Evolutionary conservation across 37 sponge, comb jelly and placozoan genomes (phyloP).

Genomic region (Halichondria panicea): DNA sequence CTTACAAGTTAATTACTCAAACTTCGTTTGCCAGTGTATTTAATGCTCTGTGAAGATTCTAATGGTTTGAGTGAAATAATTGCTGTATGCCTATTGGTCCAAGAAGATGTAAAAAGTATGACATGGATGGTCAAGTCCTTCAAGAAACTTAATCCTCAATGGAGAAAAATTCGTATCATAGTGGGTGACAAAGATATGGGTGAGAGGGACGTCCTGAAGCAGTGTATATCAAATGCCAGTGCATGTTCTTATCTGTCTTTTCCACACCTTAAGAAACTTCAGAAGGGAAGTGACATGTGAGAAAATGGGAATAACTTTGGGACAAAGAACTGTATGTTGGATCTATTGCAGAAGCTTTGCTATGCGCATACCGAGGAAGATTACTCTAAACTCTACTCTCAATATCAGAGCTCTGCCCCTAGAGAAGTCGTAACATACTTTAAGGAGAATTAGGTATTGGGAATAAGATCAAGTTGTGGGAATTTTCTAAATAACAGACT

Average conservation of each 20-base stretch:
- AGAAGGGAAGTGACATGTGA: slow-evolving; percentile 58
- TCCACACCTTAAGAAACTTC: slow-evolving; percentile 45
- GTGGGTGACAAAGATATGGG: slow-evolving; percentile 72
- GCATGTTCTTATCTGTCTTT: slow-evolving; percentile 15
- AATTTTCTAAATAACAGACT: slow-evolving; percentile 59
- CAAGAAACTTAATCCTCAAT: slow-evolving; percentile 35
- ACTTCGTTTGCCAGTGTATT: slow-evolving; percentile 37
- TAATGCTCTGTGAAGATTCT: slow-evolving; percentile 52
- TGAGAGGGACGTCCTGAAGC: slow-evolving; percentile 34
- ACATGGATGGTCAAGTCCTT: slow-evolving; percentile 40
- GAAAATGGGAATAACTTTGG: slow-evolving; percentile 43
- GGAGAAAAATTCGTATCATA: slow-evolving; percentile 21
- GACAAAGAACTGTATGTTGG: slow-evolving; percentile 33
- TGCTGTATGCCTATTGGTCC: slow-evolving; percentile 4
- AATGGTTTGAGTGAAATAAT: slow-evolving; percentile 65
- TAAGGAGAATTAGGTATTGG: slow-evolving; percentile 50
- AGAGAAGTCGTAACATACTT: slow-evolving; percentile 50
- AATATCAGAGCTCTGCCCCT: slow-evolving; percentile 13
- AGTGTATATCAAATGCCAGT: not conserved
- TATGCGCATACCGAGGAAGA: slow-evolving; percentile 37
- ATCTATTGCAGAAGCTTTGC: slow-evolving; percentile 38
- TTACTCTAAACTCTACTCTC: slow-evolving; percentile 34
- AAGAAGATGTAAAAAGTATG: slow-evolving; percentile 12
- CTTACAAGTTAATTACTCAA: slow-evolving; percentile 57
- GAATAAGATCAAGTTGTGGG: slow-evolving; percentile 19